Evolutionary conservation across 2,888 invertebrate genomes (phyloP).

Genomic region (Tubiluchus corallicola): DNA sequence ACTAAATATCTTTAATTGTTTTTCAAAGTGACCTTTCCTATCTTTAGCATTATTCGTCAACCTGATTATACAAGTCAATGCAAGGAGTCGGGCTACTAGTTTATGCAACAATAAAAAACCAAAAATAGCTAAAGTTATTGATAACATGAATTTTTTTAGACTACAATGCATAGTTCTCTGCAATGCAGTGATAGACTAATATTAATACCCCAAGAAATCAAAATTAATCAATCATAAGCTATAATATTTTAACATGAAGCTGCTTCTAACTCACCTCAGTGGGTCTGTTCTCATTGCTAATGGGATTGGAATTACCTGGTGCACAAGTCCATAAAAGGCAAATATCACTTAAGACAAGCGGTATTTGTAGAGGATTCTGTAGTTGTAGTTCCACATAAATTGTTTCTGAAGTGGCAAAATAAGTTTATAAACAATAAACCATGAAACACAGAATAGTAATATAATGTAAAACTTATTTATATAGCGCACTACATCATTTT

Average conservation of each 20-base stretch:
- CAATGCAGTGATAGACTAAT: background rate
- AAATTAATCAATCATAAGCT: too few species aligned
- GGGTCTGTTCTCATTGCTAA: conserved; percentile 20
- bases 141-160: conserved; percentile 23
- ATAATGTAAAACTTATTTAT: background rate
- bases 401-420: conserved; percentile 40
- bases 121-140: too few species aligned
- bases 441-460: conserved; percentile 6
- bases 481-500: too few species aligned
- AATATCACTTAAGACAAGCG: conserved; percentile 46
- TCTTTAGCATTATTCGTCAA: too few species aligned
- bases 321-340: conserved; percentile 50
- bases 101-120: too few species aligned
- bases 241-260: too few species aligned
- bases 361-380: conserved; percentile 52
- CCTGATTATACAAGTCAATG: too few species aligned
- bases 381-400: conserved; percentile 56
- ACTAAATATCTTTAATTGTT: too few species aligned
- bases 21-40: too few species aligned
- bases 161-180: conserved; percentile 18
- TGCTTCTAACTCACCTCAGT: conserved; percentile 9
- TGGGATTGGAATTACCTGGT: conserved; percentile 12
- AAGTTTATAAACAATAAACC: background rate
- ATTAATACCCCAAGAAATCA: conserved; percentile 5
- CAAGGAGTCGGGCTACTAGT: too few species aligned